Evolutionary conservation across 2,888 invertebrate species (phyloP).

Genomic region (Oscheius onirici): DNA sequence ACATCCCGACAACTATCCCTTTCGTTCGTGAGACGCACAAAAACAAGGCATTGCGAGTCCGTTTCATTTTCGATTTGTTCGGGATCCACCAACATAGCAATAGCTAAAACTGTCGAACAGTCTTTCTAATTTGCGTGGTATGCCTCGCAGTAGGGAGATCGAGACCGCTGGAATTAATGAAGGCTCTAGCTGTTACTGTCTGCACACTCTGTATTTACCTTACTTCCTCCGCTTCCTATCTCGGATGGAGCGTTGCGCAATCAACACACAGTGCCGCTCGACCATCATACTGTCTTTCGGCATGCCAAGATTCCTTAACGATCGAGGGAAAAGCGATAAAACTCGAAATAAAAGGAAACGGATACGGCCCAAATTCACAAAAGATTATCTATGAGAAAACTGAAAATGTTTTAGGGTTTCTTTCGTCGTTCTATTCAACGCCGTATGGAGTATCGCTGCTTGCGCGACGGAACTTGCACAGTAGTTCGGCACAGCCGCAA

Average conservation of each 20-base stretch:
- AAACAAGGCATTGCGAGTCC: slow-evolving; percentile 32
- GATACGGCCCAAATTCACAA: too few relatives aligned
- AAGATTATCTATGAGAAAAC: too few relatives aligned
- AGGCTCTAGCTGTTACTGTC: slow-evolving; percentile 17
- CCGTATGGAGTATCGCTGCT: slow-evolving; percentile 93
- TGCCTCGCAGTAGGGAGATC: neutral
- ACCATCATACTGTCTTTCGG: slow-evolving; percentile 30
- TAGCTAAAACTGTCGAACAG: neutral
- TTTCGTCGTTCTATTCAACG: slow-evolving; percentile 94
- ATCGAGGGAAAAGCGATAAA: neutral
- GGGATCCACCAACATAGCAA: slow-evolving; percentile 13
- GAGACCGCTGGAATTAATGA: slow-evolving; percentile 6
- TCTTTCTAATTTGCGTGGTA: neutral
- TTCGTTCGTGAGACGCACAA: slow-evolving; percentile 12
- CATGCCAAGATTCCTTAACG: neutral
- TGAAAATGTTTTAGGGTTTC: slow-evolving; percentile 80
- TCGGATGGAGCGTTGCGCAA: slow-evolving; percentile 29
- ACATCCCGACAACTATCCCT: slow-evolving; percentile 31
- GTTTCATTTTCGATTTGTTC: slow-evolving; percentile 30
- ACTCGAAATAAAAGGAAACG: neutral
- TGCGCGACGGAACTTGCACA: slow-evolving; percentile 91
- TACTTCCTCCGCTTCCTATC: slow-evolving; percentile 24
- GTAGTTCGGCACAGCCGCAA: slow-evolving; percentile 92
- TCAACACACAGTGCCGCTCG: slow-evolving; percentile 32
- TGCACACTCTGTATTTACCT: slow-evolving; percentile 23